phyloP scores from a whole-genome alignment of 2,113 vertebrate species.

The Nothoprocta perdicaria region DNA sequence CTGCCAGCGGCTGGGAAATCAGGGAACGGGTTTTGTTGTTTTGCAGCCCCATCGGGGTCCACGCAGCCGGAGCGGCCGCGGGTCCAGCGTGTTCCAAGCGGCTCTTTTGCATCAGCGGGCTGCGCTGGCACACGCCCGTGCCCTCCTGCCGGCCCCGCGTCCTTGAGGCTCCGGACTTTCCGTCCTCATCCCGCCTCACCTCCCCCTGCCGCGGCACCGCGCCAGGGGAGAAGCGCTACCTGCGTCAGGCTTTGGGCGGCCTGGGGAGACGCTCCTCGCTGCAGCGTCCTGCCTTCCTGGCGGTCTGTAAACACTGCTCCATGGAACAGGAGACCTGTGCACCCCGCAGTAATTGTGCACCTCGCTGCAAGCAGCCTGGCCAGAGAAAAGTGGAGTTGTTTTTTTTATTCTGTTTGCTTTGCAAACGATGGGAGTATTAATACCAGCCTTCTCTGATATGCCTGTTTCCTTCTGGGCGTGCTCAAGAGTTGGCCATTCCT shows the following conservation, averaged over 20 bases:
- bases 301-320: not conserved
- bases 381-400: not conserved
- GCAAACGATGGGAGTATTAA: not conserved
- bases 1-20: not conserved
- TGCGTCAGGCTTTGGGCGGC: not conserved
- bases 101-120: not conserved
- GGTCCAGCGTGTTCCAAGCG: fast-evolving
- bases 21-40: not conserved
- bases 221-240: not conserved
- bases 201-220: not conserved
- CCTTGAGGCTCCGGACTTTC: not conserved
- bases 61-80: fast-evolving
- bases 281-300: not conserved
- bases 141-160: not conserved
- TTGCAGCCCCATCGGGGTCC: not conserved
- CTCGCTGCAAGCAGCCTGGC: not conserved
- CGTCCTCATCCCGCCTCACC: not conserved
- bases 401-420: not conserved
- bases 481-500: not conserved
- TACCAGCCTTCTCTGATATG: not conserved
- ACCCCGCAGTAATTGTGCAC: conserved; percentile 41
- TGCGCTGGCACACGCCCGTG: not conserved
- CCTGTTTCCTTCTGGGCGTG: not conserved
- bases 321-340: conserved; percentile 30
- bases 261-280: not conserved